Percentiles rank a stretch among this genome's conserved stretches.
Evolutionary conservation across 2,113 vertebrate genomes (phyloP).

Genomic region (Cyprinodon tularosa): DNA sequence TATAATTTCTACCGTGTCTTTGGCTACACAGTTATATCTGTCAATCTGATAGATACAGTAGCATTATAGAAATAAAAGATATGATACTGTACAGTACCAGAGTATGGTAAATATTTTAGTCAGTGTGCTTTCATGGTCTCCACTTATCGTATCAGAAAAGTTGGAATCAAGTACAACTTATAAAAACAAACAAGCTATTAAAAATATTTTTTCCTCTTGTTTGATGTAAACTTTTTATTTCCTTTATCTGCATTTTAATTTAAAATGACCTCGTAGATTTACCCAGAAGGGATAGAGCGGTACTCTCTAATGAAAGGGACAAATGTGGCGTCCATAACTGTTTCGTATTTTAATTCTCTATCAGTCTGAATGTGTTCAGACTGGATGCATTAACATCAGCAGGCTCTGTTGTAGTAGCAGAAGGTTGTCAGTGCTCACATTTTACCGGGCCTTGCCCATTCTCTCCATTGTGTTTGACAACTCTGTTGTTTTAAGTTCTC

Average conservation of each 20-base stretch:
- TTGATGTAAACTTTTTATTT: not conserved
- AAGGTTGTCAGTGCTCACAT: not conserved
- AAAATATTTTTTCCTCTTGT: not conserved
- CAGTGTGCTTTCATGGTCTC: not conserved
- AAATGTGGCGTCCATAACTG: not conserved
- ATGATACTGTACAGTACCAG: conserved; percentile 9
- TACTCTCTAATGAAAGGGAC: not conserved
- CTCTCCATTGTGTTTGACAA: not conserved
- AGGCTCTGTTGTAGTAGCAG: not conserved
- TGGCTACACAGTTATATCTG: conserved; percentile 14
- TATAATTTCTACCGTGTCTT: conserved; percentile 1
- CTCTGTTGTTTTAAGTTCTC: conserved; percentile 40
- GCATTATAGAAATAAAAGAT: conserved; percentile 14
- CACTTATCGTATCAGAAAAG: not conserved
- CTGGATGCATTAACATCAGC: not conserved
- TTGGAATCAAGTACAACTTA: not conserved
- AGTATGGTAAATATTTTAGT: not conserved
- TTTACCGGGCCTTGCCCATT: not conserved
- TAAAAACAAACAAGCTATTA: not conserved
- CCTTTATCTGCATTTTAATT: not conserved
- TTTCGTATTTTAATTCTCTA: not conserved
- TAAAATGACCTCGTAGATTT: not conserved
- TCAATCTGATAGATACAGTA: conserved; percentile 9
- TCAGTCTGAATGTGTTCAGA: not conserved
- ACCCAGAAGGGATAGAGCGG: not conserved